Conservation (phyloP, 2,888 invertebrate genomes). For the Carterocephalus palaemon region DNA sequence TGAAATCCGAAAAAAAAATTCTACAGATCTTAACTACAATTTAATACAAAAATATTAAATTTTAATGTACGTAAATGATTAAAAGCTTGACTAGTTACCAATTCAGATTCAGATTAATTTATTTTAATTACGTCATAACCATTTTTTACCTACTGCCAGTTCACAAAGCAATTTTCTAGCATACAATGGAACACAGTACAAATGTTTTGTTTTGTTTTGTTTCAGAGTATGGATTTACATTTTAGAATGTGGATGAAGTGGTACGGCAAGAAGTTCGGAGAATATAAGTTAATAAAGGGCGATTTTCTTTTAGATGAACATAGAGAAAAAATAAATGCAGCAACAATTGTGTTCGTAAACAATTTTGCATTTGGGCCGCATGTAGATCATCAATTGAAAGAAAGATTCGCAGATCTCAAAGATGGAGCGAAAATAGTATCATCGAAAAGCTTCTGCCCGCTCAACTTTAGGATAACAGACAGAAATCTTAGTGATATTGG, state of each 20-base stretch:
- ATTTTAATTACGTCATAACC: too few relatives aligned
- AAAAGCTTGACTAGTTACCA: too few relatives aligned
- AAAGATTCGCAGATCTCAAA: conserved; percentile 96
- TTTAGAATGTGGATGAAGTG: conserved; percentile 98
- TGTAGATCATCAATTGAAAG: conserved; percentile 97
- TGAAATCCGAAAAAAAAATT: too few relatives aligned
- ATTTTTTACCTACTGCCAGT: too few relatives aligned
- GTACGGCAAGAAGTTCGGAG: conserved; percentile 97
- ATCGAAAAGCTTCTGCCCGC: conserved; percentile 99
- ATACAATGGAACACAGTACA: too few relatives aligned
- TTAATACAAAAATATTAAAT: too few relatives aligned
- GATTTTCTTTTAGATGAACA: conserved; percentile 96
- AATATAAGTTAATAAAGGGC: conserved; percentile 94
- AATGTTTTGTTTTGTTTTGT: conserved; percentile 32
- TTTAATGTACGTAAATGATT: too few relatives aligned
- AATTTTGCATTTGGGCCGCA: conserved; percentile 99
- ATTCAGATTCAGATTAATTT: too few relatives aligned
- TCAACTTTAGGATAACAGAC: conserved; percentile 98
- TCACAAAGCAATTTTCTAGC: too few relatives aligned
- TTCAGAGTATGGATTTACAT: conserved; percentile 90
- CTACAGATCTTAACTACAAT: too few relatives aligned
- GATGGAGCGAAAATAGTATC: conserved; percentile 98
- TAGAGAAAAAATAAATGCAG: conserved; percentile 94
- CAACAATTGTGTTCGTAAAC: conserved; percentile 98
- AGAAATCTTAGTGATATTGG: conserved; percentile 98